Evolutionary conservation across 2,113 vertebrate genomes (phyloP), one percentile per base, ranked within the genome.

Genomic region (Trogon surrucura): DNA sequence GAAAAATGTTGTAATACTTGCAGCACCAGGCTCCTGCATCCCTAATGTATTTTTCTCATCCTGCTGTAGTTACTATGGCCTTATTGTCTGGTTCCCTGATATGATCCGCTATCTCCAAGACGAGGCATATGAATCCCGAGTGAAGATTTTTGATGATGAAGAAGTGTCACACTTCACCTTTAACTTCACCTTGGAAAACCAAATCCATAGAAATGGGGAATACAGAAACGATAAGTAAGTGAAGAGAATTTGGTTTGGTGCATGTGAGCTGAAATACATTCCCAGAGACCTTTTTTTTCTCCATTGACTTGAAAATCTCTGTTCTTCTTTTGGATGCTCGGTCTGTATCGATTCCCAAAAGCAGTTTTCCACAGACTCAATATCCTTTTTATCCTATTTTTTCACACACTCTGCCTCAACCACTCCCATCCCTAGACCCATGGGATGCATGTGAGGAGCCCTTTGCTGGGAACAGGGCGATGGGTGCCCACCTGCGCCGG

Each of bases 61-160:
- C 74, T 83, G 5, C 65, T 72, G 1, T 95, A 99, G 99, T 95
- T 99, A 99, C 97, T 99, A 99, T 6, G 99, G 99, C 27, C 98
- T 99, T 88, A 99, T 98, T 3, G 99, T 99, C 57, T 99, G 99
- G 99, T 99, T 99, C 94, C 99, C 99, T 13, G 99, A 99, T 77
- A 99, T 99, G 98, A 99, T 99, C 91, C 99, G 99, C 10, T 99
- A 99, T 94, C 98, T 99, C 95, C 99, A 99, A 97, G 99, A 98
- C 4, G 98, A 99, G 89, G 99, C 98, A 2, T 99, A 99, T 13
- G 98, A 99, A 86, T 98, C 98, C 48, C 98, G 98, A 72, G 98
- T 99, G 53, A 98, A 98, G 94, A 94, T 98, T 14, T 99, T 99
- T 87, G 96, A 98, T 11, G 93, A 98, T 12, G 99, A 99, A 80